Base-by-base conservation (phyloP, 2,888 invertebrate species). In the Allacma fusca region DNA sequence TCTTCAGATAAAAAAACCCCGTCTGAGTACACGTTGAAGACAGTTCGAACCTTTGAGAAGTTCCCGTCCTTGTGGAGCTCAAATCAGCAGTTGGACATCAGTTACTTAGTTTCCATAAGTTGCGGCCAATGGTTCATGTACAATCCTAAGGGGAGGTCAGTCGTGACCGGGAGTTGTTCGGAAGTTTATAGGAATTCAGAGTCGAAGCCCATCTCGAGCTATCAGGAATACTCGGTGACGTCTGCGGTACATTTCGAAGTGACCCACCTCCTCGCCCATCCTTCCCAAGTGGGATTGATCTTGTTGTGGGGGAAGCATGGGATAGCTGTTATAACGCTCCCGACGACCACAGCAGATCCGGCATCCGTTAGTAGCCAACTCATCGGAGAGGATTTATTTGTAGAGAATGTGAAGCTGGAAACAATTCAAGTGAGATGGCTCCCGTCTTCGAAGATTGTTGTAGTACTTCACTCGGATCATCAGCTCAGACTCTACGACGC, bases 371-470 rank as follows among this genome's bases (percentile, higher is more conserved):
- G 24, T 62, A 57, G 7, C 4, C 28, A 19, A 26, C 64, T 78
- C 21, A 26, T 81, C 7, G 81, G 78, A 44, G 82, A 80, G 59
- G 78, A 79, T 24, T 74, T 78, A 19, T 82, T 79, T 40, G 71
- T 79, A 59, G 82, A 82, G 13, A 79, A 80, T 71, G 78, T 79
- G 5, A 77, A 76, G n/a, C 43, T 82, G 28, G 72, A 78, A 76
- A 75, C 80, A 5, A 68, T 81, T 50, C 81, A 81, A 70, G 81
- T 79, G 0, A 81, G 77, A 67, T 82, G 82, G 82, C 50, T 78
- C 12, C 71, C 43, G 50, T 28, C 12, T 44, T 72, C 23, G 50
- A 44, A 34, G 65, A 72, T 29, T 64, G 24, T 77, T 28, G 65
- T 44, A 16, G 77, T 77, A 13, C 72, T 77, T 21, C 64, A 71